These are phyloP conservation scores for Ypsolopha scabrella DNA, from an alignment of 2,888 invertebrate genomes.

Conservation along the genomic window DNA sequence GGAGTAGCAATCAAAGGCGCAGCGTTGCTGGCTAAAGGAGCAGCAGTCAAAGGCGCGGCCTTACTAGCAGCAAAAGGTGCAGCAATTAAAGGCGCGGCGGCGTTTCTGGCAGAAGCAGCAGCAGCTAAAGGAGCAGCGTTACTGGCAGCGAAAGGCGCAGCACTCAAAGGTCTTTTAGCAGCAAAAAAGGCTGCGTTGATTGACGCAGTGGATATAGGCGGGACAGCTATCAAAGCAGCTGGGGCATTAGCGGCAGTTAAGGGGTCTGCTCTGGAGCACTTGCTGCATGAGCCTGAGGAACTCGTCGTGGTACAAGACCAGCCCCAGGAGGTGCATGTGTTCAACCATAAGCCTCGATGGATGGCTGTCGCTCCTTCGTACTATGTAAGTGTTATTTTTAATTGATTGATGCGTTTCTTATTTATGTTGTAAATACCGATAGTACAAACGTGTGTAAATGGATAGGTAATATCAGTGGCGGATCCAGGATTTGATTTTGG, in stretches of 20 bases:
- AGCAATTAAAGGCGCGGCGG: constrained; percentile 1
- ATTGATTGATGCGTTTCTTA: no score
- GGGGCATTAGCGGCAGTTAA: not conserved
- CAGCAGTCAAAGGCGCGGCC: constrained; percentile 8
- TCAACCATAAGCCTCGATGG: no score
- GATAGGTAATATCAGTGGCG: no score
- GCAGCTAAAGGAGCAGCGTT: constrained; percentile 7
- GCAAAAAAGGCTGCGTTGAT: constrained; percentile 4
- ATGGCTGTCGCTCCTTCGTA: no score
- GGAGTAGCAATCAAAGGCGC: constrained; percentile 2
- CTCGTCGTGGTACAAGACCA: no score
- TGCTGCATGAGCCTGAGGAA: no score
- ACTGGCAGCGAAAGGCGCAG: constrained; percentile 7
- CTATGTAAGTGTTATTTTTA: no score
- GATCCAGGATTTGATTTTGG: no score
- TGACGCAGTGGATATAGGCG: constrained; percentile 1
- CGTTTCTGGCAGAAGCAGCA: not conserved
- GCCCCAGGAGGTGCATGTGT: no score
- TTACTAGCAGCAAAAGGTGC: constrained; percentile 9
- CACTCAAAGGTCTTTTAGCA: not conserved
- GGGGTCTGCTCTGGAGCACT: not conserved
- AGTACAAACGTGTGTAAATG: no score
- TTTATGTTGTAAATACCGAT: no score
- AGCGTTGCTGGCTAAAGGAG: constrained; percentile 10
- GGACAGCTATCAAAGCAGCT: not conserved